Base-by-base conservation (phyloP, 2,113 vertebrate genomes). In the Butastur rufipennis region DNA sequence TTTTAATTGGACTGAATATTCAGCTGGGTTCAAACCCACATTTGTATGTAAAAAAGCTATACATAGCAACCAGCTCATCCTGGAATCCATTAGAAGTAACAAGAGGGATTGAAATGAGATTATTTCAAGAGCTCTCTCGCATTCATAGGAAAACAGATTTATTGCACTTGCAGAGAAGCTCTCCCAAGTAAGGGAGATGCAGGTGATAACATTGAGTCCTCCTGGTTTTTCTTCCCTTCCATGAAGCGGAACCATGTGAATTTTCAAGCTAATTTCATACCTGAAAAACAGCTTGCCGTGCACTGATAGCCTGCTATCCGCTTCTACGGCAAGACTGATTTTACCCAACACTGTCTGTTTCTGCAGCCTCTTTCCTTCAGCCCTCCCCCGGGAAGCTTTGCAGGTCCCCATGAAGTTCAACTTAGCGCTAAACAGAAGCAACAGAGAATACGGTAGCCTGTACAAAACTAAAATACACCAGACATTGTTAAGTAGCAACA, bases 1-100 rank as follows among this genome's bases (percentile, higher is more conserved):
- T 90, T 92, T 93, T 93, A 97, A 97, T 90, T 93, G 82, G 90
- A 59, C 88, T 94, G 88, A 96, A 95, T 95, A 89, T 87, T 93
- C 93, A 93, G 88, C 92, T 88, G 65, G 71, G 74, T 94, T 93
- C 91, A 87, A 96, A 23, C 75, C 58, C 88, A 77, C 88, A 93
- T 94, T 82, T 92, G 50, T 91, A 71, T 90, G 89, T 93, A 66
- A 61, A 91, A 66, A 91, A 81, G 42, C 59, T 74, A 70, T 48
- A 95, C 45, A 48, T 31, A 90, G 89, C 75, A 91, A 93, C 61
- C 88, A 79, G 80, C 79, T 88, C 95, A 81, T 89, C 80, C 86
- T 84, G 42, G 88, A 89, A 89, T 90, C 88, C 75, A 93, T 92
- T 86, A 92, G 55, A 93, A 87, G 88, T 66, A 95, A 88, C 87